These are phyloP conservation scores for Turritopsis rubra DNA, from an alignment of 30 jellyfish, hydroid and myxozoan species.

Conservation along the genomic window DNA sequence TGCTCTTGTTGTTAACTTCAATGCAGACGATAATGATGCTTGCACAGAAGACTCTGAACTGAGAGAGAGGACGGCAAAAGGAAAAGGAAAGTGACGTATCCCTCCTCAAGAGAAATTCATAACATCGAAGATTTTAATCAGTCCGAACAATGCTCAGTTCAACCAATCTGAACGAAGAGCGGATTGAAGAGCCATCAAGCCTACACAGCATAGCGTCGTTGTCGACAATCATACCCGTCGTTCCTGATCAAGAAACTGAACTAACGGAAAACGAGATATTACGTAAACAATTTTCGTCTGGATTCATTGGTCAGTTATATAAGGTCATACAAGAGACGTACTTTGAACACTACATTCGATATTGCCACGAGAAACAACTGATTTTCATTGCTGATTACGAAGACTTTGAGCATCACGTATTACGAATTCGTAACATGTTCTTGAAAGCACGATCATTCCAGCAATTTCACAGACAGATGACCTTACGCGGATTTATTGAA, in stretches of 20 bases:
- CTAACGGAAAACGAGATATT: neutral
- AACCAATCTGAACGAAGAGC: neutral
- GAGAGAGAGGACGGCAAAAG: neutral
- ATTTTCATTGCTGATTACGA: neutral
- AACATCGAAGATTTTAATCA: too few relatives aligned
- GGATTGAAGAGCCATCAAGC: neutral
- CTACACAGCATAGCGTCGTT: neutral
- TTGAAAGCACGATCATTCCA: conserved; percentile 2
- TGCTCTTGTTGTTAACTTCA: too few relatives aligned
- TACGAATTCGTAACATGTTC: neutral
- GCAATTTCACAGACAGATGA: conserved; percentile 9
- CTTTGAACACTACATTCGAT: conserved; percentile 11
- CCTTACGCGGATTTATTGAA: conserved; percentile 5
- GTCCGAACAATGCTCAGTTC: neutral
- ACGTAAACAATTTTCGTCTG: conserved; percentile 8
- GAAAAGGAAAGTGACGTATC: neutral
- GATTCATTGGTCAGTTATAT: neutral
- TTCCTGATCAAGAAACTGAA: neutral
- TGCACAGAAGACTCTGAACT: neutral
- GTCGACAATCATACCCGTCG: neutral
- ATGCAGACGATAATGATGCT: neutral
- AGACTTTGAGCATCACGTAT: neutral
- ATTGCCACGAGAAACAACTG: conserved; percentile 1
- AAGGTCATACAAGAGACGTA: neutral
- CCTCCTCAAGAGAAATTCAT: too few relatives aligned